These are phyloP conservation scores for Phalacrocorax pelagicus DNA, from an alignment of 2,113 vertebrate genomes.

Conservation along the genomic window DNA sequence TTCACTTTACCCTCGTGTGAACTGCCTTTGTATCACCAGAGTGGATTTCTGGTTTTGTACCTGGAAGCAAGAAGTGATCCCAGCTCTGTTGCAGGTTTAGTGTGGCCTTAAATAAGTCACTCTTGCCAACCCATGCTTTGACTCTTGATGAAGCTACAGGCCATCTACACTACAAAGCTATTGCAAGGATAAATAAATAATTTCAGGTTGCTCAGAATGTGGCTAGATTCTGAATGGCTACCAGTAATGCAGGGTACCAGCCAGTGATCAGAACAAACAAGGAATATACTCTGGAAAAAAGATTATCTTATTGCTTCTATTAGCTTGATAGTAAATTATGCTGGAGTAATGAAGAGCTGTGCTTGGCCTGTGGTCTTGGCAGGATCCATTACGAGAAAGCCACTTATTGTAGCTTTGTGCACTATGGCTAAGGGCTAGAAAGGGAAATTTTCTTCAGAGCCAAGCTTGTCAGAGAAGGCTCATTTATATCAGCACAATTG, in stretches of 20 bases:
- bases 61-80: neutral
- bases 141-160: neutral
- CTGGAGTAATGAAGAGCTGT: neutral
- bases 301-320: neutral
- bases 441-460: neutral
- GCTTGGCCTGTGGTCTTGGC: neutral
- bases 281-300: neutral
- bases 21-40: fast-evolving
- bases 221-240: neutral
- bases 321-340: neutral
- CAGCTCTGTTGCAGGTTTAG: neutral
- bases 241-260: neutral
- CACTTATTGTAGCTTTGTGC: neutral
- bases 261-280: neutral
- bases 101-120: neutral
- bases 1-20: neutral
- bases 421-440: neutral
- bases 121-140: neutral
- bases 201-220: neutral
- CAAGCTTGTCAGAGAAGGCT: neutral
- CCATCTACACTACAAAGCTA: neutral
- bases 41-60: neutral
- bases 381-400: neutral
- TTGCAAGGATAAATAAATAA: neutral
- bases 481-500: neutral